Conservation (phyloP, 2,888 invertebrate species). For the Pyrochroa serraticornis region DNA sequence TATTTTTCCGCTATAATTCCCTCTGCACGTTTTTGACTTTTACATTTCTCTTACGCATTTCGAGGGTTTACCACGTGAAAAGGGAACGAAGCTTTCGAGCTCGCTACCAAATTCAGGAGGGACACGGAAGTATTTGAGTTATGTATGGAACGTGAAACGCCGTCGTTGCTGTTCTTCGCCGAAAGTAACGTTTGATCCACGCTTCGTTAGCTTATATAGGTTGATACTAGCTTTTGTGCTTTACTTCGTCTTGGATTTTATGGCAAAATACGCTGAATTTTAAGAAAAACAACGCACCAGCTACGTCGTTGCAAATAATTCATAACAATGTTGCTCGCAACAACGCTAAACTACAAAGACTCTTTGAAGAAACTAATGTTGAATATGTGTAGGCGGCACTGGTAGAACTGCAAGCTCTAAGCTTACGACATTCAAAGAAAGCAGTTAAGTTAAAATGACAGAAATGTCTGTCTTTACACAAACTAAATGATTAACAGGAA, state of each 20-base stretch:
- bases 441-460: too few species aligned
- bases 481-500: too few species aligned
- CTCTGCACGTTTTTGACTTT: slow-evolving; percentile 14
- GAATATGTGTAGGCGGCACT: too few species aligned
- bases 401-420: too few species aligned
- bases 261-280: slow-evolving; percentile 12
- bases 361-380: too few species aligned
- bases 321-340: too few species aligned
- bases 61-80: neutral
- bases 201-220: slow-evolving; percentile 39
- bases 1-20: slow-evolving; percentile 24
- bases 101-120: slow-evolving; percentile 16
- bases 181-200: slow-evolving; percentile 28
- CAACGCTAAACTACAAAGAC: too few species aligned
- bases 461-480: too few species aligned
- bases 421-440: too few species aligned
- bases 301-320: neutral
- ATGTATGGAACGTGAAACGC: slow-evolving; percentile 44
- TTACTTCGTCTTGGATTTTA: slow-evolving; percentile 41
- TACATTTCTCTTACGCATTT: slow-evolving; percentile 4
- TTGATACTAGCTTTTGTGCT: slow-evolving; percentile 41
- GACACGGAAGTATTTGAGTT: slow-evolving; percentile 37
- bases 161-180: slow-evolving; percentile 28
- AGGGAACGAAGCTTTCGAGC: neutral
- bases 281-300: slow-evolving; percentile 4